These are phyloP conservation scores for Meda fulgida DNA, from an alignment of 2,797 vertebrate species.

Conservation along the genomic window DNA sequence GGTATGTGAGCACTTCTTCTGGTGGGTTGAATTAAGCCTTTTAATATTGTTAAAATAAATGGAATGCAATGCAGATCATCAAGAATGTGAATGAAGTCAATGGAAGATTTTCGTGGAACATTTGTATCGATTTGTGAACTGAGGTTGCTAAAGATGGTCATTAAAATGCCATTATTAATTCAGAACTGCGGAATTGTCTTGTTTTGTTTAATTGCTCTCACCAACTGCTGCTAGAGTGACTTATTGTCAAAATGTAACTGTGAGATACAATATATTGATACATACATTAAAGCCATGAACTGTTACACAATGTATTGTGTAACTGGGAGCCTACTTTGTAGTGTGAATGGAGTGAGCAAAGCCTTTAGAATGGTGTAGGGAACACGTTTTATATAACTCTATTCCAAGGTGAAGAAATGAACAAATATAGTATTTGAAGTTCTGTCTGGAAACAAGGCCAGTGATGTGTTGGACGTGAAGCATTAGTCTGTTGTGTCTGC, in stretches of 20 bases:
- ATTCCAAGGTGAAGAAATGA: not conserved
- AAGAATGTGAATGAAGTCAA: constrained; percentile 12
- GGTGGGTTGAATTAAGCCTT: constrained; percentile 10
- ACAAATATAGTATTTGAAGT: not conserved
- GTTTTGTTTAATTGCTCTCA: constrained; percentile 13
- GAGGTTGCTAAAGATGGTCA: constrained; percentile 24
- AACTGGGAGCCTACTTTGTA: not conserved
- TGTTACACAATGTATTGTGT: not conserved
- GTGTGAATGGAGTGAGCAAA: not conserved
- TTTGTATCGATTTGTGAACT: constrained; percentile 27
- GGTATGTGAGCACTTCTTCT: constrained; percentile 31
- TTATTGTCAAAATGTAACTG: constrained; percentile 3
- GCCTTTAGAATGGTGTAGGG: not conserved
- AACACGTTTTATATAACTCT: not conserved
- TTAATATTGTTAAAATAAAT: constrained; percentile 31
- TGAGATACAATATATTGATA: not conserved
- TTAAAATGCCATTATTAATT: constrained; percentile 40
- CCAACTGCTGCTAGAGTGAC: not conserved
- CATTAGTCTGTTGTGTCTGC: not conserved
- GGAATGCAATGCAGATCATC: constrained; percentile 1
- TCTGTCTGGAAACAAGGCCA: not conserved
- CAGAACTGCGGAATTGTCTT: not conserved
- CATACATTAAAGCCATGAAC: not conserved
- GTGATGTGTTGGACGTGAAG: constrained; percentile 3
- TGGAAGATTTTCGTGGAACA: not conserved